Conservation (phyloP, 2,888 invertebrate species). For the Noctua fimbriata region DNA sequence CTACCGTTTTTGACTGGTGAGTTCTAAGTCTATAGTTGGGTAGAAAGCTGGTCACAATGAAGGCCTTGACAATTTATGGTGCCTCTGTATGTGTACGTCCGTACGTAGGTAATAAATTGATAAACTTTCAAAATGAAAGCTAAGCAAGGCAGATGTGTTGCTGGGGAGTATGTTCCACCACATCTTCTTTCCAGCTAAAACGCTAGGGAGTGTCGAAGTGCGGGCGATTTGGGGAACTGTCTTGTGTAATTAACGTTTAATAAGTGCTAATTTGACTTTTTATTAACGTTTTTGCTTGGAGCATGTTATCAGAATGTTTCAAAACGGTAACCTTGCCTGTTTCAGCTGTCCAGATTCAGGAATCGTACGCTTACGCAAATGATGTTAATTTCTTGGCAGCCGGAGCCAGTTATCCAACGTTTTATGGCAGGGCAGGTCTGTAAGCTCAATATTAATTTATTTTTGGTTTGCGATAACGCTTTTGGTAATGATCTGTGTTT, state of each 20-base stretch:
- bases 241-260: too few relatives aligned
- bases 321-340: conserved; percentile 20
- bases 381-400: conserved; percentile 93
- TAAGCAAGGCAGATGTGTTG: not conserved
- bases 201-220: not conserved
- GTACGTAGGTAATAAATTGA: not conserved
- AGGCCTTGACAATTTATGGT: not conserved
- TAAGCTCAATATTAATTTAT: conserved; percentile 56
- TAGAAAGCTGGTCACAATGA: not conserved
- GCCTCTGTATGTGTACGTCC: not conserved
- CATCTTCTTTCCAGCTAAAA: too few relatives aligned
- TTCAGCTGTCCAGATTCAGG: conserved; percentile 92
- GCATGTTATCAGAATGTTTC: not conserved
- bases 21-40: not conserved
- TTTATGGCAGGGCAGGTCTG: conserved; percentile 88
- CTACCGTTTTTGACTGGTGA: conserved; percentile 93
- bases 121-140: not conserved
- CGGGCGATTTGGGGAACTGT: too few relatives aligned
- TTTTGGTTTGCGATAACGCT: not conserved
- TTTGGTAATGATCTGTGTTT: not conserved
- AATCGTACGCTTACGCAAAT: conserved; percentile 92
- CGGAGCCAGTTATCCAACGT: conserved; percentile 91
- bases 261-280: too few relatives aligned
- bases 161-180: not conserved
- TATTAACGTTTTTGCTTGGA: too few relatives aligned